Conservation (phyloP, 2,113 vertebrate species). For the Tursiops truncatus region DNA sequence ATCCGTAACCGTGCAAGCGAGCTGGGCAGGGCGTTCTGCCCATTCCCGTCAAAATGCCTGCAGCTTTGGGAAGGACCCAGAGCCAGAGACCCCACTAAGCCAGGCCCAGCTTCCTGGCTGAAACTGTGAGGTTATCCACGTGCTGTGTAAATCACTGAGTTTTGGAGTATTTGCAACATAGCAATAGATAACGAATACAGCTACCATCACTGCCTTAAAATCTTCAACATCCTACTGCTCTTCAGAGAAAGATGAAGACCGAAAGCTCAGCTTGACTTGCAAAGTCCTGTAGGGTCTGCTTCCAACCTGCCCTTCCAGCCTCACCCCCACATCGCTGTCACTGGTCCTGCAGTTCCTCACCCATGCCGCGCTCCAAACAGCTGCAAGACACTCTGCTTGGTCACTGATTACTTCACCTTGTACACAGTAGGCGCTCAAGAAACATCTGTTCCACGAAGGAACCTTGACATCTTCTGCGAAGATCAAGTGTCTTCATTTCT, state of each 20-base stretch:
- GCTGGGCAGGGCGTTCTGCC: background rate
- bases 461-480: background rate
- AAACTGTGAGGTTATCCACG: background rate
- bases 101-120: background rate
- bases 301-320: background rate
- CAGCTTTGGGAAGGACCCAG: too few species aligned
- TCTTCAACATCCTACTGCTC: background rate
- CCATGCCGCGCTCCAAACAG: rapidly evolving
- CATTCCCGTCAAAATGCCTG: background rate
- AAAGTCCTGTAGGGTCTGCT: background rate
- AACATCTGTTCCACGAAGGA: conserved; percentile 6
- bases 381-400: background rate
- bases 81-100: background rate
- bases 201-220: background rate
- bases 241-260: background rate
- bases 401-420: background rate
- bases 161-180: background rate
- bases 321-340: rapidly evolving
- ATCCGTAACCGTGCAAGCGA: rapidly evolving
- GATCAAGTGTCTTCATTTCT: conserved; percentile 21
- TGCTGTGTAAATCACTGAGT: background rate
- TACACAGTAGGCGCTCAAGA: background rate
- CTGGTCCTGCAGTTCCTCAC: background rate
- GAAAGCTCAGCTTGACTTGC: background rate
- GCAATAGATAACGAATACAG: background rate